A percentile compares a stretch with the other conserved stretches of the same genome.
Conservation (phyloP, 2,888 invertebrate species). For the Thera britannica region DNA sequence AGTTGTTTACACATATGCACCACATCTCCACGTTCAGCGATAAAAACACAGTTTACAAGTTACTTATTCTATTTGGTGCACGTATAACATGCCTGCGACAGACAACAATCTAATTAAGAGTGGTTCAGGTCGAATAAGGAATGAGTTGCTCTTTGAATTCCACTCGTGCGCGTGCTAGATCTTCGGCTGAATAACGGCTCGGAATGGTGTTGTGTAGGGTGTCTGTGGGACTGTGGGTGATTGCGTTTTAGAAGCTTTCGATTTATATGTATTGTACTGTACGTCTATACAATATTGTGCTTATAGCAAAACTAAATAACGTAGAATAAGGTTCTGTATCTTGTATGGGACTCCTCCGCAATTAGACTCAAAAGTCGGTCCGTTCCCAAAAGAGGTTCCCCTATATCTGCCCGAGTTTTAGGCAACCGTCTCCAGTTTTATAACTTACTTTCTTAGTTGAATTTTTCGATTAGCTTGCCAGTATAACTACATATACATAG, state of each 20-base stretch:
- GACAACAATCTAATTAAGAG: slow-evolving; percentile 60
- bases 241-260: slow-evolving; percentile 1
- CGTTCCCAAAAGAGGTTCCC: too few relatives aligned
- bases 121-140: slow-evolving; percentile 56
- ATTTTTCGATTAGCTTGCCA: not conserved
- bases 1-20: slow-evolving; percentile 33
- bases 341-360: too few relatives aligned
- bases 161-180: slow-evolving; percentile 50
- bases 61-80: slow-evolving; percentile 49
- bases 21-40: slow-evolving; percentile 51
- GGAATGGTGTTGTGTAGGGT: slow-evolving; percentile 40
- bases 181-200: slow-evolving; percentile 60
- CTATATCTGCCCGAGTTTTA: too few relatives aligned
- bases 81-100: slow-evolving; percentile 46
- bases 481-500: not conserved
- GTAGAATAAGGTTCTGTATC: too few relatives aligned
- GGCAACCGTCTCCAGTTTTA: not conserved
- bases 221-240: not conserved
- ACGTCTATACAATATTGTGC: too few relatives aligned
- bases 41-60: slow-evolving; percentile 52
- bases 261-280: not conserved
- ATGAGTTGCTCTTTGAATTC: slow-evolving; percentile 61
- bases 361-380: too few relatives aligned
- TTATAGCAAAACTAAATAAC: too few relatives aligned
- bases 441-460: too few relatives aligned